These are phyloP conservation scores for Stenolophus ochropezus DNA, from an alignment of 2,888 invertebrate species.

Conservation along the genomic window DNA sequence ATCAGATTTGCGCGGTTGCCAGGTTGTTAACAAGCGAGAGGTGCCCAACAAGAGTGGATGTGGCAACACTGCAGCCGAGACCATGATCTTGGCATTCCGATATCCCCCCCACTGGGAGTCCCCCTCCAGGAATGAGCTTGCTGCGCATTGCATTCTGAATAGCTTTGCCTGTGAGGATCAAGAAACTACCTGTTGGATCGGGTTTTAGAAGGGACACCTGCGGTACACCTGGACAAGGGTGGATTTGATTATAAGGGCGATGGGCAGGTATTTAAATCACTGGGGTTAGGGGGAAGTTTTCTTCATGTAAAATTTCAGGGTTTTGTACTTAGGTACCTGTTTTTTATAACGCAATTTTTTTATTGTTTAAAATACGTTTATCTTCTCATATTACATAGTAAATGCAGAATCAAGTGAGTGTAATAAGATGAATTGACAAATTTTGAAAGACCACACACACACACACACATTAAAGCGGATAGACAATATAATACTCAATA, in stretches of 20 bases:
- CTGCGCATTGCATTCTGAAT: slow-evolving; percentile 64
- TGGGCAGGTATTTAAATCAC: slow-evolving; percentile 49
- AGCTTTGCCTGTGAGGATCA: slow-evolving; percentile 51
- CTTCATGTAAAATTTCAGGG: background rate
- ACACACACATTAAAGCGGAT: no score
- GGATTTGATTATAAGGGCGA: slow-evolving; percentile 36
- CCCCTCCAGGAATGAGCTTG: slow-evolving; percentile 12
- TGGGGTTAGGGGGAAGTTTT: background rate
- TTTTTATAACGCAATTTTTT: no score
- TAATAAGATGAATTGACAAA: no score
- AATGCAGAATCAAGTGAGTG: no score
- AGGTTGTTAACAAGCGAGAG: no score
- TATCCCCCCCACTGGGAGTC: slow-evolving; percentile 63
- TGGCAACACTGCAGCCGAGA: slow-evolving; percentile 67
- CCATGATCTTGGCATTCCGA: slow-evolving; percentile 71
- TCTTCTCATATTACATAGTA: no score
- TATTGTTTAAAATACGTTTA: no score
- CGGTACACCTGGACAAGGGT: slow-evolving; percentile 29
- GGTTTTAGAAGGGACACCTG: slow-evolving; percentile 39
- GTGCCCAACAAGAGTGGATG: no score
- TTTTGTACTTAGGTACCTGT: background rate
- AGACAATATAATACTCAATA: no score
- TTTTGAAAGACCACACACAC: no score
- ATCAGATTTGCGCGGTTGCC: slow-evolving; percentile 62
- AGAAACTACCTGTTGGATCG: slow-evolving; percentile 42